Evolutionary conservation across 2,113 vertebrate genomes (phyloP).

Genomic region (Murina feae): DNA sequence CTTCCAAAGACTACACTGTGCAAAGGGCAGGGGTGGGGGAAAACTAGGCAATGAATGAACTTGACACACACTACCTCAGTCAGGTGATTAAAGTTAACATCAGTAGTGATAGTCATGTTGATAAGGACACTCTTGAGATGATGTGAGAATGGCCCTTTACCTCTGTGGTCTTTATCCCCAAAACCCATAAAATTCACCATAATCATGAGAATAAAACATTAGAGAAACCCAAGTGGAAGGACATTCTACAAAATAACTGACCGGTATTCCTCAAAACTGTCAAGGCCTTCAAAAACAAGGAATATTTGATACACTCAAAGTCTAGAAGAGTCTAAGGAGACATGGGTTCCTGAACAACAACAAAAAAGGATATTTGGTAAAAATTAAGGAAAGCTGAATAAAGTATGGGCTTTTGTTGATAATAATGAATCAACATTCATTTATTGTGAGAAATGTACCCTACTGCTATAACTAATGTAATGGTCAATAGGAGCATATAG

Average conservation of each 20-base stretch:
- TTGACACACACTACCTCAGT: background rate
- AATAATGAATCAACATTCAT: background rate
- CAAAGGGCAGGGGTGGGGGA: too few relatives aligned
- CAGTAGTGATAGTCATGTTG: fast-evolving
- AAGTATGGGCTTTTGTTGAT: background rate
- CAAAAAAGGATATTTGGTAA: background rate
- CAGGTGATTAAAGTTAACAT: background rate
- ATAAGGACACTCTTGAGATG: background rate
- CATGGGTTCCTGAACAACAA: background rate
- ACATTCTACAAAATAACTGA: background rate
- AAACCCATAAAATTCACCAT: background rate
- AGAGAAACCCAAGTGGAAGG: background rate
- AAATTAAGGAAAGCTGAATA: background rate
- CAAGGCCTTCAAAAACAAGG: background rate
- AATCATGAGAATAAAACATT: background rate
- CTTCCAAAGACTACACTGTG: background rate
- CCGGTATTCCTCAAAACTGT: background rate
- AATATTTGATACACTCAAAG: background rate
- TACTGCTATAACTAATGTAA: background rate
- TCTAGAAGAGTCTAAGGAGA: background rate
- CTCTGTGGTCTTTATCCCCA: background rate
- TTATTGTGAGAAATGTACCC: background rate
- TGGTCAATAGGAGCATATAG: background rate
- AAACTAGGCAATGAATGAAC: background rate
- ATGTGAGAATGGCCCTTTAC: background rate